Base-by-base conservation (phyloP, 1,140 invertebrate species). In the Notospermus geniculatus region DNA sequence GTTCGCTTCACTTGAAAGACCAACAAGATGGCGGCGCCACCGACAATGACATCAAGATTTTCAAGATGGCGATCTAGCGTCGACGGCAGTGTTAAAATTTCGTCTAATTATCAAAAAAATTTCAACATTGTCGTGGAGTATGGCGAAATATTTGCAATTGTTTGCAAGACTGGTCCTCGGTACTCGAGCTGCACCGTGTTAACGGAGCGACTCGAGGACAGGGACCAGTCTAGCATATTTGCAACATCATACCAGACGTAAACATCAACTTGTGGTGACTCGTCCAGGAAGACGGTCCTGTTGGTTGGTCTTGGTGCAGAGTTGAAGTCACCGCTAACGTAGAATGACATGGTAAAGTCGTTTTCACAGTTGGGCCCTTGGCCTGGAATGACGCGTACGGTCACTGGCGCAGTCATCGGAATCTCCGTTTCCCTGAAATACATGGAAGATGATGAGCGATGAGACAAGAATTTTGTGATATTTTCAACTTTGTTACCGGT, bases 291-390 rank as follows among this genome's bases (percentile, higher is more conserved):
- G n/a, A 50, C 46, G 46, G 4, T n/a, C n/a, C 4, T 50, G 5
- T 5, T n/a, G n/a, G 5, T 50, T 27, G 46, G 46, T 36, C 15
- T 36, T 7, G 32, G 32, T 7, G 32, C 32, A 5, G 46, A 5
- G 19, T 5, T 7, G 25, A 27, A 19, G 46, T 19, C 19, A n/a
- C 25, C 25, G 19, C 5, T 9, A 9, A 50, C n/a, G 46, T 7
- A 50, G 46, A 50, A 50, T 27, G 46, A 50, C 46, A 50, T 50
- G 46, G 46, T 50, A 50, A 50, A 50, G 46, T 50, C n/a, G 5
- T 27, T 5, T 50, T 50, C 46, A 50, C 46, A 50, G 46, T 5
- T n/a, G 4, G 46, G 46, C 4, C 46, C 46, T 9, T 19, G 19
- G n/a, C 46, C 46, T 5, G 46, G 46, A 50, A 50, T 50, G 46